phyloP scores from a whole-genome alignment of 1,140 invertebrate genomes.

The Drosophila nikananu region DNA sequence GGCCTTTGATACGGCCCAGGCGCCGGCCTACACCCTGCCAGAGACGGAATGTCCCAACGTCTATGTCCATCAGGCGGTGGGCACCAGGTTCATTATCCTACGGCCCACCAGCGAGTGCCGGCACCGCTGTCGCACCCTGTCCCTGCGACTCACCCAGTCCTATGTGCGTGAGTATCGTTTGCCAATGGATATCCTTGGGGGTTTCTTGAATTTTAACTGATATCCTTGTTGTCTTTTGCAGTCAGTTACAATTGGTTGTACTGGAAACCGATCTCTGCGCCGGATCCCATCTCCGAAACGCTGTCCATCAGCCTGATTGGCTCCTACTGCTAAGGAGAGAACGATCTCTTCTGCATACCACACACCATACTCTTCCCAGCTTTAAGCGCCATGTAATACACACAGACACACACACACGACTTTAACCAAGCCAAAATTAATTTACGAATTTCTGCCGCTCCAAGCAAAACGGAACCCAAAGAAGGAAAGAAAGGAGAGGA shows the following conservation, averaged over 20 bases:
- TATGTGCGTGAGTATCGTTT: slow-evolving; percentile 88
- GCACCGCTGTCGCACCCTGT: slow-evolving; percentile 87
- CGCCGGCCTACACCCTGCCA: slow-evolving; percentile 88
- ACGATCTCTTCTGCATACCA: background rate
- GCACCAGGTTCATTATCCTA: slow-evolving; percentile 88
- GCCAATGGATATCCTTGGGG: background rate
- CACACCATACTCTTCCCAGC: slow-evolving; percentile 20
- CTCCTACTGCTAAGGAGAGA: slow-evolving; percentile 87
- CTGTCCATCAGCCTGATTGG: slow-evolving; percentile 89
- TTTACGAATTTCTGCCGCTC: slow-evolving; percentile 37
- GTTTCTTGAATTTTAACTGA: background rate
- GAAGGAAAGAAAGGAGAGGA: background rate
- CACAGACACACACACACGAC: slow-evolving; percentile 8
- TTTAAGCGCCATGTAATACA: slow-evolving; percentile 28
- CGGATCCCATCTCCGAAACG: slow-evolving; percentile 86
- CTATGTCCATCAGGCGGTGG: slow-evolving; percentile 88
- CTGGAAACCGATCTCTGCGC: slow-evolving; percentile 89
- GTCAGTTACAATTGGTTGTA: slow-evolving; percentile 93
- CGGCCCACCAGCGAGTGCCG: slow-evolving; percentile 89
- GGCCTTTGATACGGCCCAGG: slow-evolving; percentile 88
- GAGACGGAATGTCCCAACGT: slow-evolving; percentile 90
- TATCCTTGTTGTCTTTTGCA: slow-evolving; percentile 59
- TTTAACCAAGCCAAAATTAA: slow-evolving; percentile 40
- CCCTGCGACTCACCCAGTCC: slow-evolving; percentile 87
- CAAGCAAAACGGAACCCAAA: slow-evolving; percentile 20